phyloP scores from a whole-genome alignment of 2,797 vertebrate species.

The Fistularia commersonii region DNA sequence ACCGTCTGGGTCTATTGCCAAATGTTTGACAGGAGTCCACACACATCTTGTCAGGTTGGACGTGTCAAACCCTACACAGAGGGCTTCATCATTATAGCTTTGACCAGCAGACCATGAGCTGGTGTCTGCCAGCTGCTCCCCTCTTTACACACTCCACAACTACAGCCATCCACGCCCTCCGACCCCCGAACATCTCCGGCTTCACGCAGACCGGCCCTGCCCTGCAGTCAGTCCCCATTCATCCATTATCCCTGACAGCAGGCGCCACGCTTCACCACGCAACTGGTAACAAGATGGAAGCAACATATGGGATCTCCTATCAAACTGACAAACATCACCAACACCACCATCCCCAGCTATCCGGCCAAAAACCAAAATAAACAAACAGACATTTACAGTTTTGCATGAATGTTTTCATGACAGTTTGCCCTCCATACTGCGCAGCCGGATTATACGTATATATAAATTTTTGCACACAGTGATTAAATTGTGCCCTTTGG shows the following conservation, averaged over 20 bases:
- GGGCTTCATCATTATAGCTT: conserved; percentile 38
- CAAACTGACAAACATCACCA: conserved; percentile 1
- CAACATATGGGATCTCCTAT: conserved; percentile 39
- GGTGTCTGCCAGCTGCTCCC: conserved; percentile 51
- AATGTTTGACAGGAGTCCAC: conserved; percentile 23
- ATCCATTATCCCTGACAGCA: conserved; percentile 61
- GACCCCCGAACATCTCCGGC: conserved; percentile 22
- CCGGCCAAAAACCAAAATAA: no score
- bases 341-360: no score
- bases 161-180: conserved; percentile 12
- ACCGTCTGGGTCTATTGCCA: no score
- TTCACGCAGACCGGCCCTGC: conserved; percentile 23
- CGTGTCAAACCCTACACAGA: conserved; percentile 32
- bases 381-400: no score
- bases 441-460: no score
- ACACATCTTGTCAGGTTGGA: conserved; percentile 26
- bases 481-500: no score
- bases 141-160: conserved; percentile 23
- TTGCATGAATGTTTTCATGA: no score
- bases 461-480: no score
- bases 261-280: conserved; percentile 33
- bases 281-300: conserved; percentile 44
- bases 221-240: conserved; percentile 28
- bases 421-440: no score
- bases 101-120: conserved; percentile 31